Percentiles rank a stretch among this genome's conserved stretches.
phyloP scores from a whole-genome alignment of 2,113 vertebrate genomes.

The Myrmophylax atrothorax region DNA sequence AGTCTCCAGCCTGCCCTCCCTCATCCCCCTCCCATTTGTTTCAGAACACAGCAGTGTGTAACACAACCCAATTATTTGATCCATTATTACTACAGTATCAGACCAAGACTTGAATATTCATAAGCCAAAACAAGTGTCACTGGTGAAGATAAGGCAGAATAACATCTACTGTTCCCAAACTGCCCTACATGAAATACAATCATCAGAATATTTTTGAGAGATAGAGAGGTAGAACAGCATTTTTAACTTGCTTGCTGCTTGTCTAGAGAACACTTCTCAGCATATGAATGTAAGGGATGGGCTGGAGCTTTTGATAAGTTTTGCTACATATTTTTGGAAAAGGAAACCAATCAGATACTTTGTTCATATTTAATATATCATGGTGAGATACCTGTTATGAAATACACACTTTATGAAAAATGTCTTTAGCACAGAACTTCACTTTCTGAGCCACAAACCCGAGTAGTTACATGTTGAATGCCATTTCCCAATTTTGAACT shows the following conservation, averaged over 20 bases:
- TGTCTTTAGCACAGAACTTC: not conserved
- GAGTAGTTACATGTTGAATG: not conserved
- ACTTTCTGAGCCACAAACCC: not conserved
- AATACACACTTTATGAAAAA: not conserved
- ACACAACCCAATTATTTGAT: not conserved
- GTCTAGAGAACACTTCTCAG: not conserved
- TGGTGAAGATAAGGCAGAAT: not conserved
- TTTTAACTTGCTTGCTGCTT: not conserved
- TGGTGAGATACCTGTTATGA: not conserved
- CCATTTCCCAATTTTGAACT: constrained; percentile 2
- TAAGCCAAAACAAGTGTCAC: not conserved
- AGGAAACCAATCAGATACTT: not conserved
- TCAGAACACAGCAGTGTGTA: not conserved
- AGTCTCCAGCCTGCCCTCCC: not conserved
- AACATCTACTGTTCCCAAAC: not conserved
- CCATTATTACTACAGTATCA: not conserved
- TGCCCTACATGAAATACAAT: not conserved
- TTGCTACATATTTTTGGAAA: not conserved
- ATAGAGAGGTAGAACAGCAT: not conserved
- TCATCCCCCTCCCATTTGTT: not conserved
- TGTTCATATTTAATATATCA: not conserved
- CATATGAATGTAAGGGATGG: not conserved
- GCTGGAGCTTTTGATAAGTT: not conserved
- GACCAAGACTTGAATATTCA: not conserved
- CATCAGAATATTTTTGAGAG: not conserved